phyloP scores from a whole-genome alignment of 2,113 vertebrate genomes.

The human (Homo sapiens) region GRCh38 chr9:135039501-135040000 shows the following conservation, averaged over 20 bases:
- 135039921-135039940: background rate
- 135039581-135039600: rapidly evolving
- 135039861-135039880: background rate
- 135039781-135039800: background rate
- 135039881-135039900: background rate
- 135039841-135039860: rapidly evolving
- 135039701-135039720: background rate
- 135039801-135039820: background rate
- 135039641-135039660: rapidly evolving
- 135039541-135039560: rapidly evolving
- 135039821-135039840: background rate
- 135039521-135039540: background rate
- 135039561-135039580: rapidly evolving
- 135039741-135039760: background rate
- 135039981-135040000: background rate
- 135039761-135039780: background rate
- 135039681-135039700: rapidly evolving
- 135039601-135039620: rapidly evolving
- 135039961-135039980: no score
- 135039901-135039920: no score
- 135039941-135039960: background rate
- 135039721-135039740: background rate
- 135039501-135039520: background rate
- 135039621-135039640: rapidly evolving
- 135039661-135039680: rapidly evolving